Conservation (phyloP, 2,888 invertebrate genomes). For the Mythimna loreyi region DNA sequence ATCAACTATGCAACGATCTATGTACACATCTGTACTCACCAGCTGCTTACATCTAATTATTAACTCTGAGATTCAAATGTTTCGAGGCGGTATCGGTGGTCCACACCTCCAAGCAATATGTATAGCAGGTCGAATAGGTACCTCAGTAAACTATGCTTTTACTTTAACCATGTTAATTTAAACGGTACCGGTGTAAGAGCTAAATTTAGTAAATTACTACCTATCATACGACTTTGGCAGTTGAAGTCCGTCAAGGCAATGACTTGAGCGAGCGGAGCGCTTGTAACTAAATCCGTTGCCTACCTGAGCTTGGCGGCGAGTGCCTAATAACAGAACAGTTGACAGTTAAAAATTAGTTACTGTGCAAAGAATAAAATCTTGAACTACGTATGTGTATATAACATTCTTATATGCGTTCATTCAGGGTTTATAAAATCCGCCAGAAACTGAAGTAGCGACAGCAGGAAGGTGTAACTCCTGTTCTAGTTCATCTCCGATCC, state of each 20-base stretch:
- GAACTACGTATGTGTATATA: slow-evolving; percentile 3
- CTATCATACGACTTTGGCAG: slow-evolving; percentile 6
- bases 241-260: neutral
- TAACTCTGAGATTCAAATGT: slow-evolving; percentile 33
- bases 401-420: neutral
- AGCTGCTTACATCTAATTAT: slow-evolving; percentile 57
- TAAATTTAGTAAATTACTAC: slow-evolving; percentile 5
- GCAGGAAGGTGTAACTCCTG: neutral
- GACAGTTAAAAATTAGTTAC: neutral
- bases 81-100: slow-evolving; percentile 7
- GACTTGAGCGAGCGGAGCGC: slow-evolving; percentile 5
- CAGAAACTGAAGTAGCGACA: neutral
- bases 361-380: neutral
- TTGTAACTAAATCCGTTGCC: neutral
- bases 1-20: slow-evolving; percentile 64
- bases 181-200: neutral
- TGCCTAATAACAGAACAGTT: neutral
- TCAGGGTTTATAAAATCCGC: neutral
- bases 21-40: slow-evolving; percentile 50
- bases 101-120: neutral
- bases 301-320: neutral
- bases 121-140: neutral
- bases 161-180: neutral
- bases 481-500: slow-evolving; percentile 13
- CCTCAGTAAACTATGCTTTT: neutral